Conservation (phyloP, 2,113 vertebrate genomes). For the Malurus melanocephalus region DNA sequence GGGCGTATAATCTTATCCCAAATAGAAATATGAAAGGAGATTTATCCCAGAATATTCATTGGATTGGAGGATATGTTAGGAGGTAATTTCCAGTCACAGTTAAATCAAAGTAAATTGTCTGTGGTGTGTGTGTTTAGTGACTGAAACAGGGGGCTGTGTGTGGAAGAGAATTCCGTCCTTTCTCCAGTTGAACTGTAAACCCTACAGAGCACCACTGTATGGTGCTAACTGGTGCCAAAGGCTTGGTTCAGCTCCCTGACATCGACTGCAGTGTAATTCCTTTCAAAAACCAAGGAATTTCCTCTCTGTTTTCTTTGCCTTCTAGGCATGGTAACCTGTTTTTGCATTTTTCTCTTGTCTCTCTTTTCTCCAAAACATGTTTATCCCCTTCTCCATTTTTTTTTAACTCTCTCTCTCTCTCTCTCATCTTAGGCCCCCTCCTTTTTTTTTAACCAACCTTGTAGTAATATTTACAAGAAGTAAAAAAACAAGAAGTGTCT, state of each 20-base stretch:
- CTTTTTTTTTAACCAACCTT: background rate
- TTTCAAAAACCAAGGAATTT: background rate
- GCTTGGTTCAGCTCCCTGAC: background rate
- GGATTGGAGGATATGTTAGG: background rate
- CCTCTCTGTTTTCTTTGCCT: background rate
- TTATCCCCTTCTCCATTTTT: background rate
- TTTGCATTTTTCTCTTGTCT: background rate
- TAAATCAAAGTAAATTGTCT: background rate
- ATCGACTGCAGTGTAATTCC: background rate
- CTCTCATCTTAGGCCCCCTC: background rate
- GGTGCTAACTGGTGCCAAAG: background rate
- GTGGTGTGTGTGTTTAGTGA: background rate
- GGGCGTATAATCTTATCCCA: background rate
- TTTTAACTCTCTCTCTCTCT: background rate
- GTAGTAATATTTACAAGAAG: background rate
- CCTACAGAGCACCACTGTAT: background rate
- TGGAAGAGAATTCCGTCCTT: background rate
- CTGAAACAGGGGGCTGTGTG: background rate
- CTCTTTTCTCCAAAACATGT: background rate
- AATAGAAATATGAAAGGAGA: background rate
- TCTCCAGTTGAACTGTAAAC: background rate
- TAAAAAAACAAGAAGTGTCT: background rate
- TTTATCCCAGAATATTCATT: background rate
- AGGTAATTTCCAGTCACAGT: background rate
- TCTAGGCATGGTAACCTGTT: background rate